phyloP scores from a whole-genome alignment of 2,113 vertebrate species.

The Anarrhichthys ocellatus region DNA sequence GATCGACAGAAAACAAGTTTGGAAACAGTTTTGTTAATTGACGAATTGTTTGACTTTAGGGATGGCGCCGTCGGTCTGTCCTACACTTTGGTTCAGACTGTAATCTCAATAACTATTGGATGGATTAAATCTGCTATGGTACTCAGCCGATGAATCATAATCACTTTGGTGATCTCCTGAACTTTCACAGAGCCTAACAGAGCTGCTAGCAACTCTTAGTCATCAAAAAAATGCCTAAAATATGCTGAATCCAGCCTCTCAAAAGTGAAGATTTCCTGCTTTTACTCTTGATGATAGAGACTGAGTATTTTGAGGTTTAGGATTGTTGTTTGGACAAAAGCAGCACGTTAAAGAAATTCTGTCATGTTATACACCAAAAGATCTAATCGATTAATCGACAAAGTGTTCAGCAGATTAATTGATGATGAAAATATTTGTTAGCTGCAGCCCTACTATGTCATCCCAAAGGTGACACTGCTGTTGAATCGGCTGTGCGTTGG shows the following conservation, averaged over 20 bases:
- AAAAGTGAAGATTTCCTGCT: not conserved
- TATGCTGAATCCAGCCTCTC: not conserved
- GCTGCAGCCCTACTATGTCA: conserved; percentile 11
- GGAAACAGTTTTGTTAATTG: not conserved
- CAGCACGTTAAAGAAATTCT: not conserved
- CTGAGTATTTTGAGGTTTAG: not conserved
- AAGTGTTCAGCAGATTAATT: not conserved
- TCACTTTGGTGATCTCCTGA: not conserved
- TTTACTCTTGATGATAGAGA: not conserved
- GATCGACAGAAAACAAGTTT: not conserved
- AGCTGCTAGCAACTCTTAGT: not conserved
- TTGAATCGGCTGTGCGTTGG: conserved; percentile 18
- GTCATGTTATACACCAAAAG: not conserved
- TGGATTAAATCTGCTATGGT: not conserved
- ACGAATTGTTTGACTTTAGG: not conserved
- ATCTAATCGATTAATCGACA: not conserved
- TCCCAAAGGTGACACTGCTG: conserved; percentile 33
- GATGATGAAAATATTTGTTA: not conserved
- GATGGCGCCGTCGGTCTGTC: not conserved
- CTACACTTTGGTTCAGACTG: not conserved
- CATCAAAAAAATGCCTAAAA: not conserved
- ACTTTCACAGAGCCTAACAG: not conserved
- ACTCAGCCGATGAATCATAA: not conserved
- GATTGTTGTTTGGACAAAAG: not conserved
- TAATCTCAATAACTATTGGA: not conserved